Evolutionary conservation across 2,113 vertebrate species (phyloP).

Genomic region (Oncorhynchus keta): DNA sequence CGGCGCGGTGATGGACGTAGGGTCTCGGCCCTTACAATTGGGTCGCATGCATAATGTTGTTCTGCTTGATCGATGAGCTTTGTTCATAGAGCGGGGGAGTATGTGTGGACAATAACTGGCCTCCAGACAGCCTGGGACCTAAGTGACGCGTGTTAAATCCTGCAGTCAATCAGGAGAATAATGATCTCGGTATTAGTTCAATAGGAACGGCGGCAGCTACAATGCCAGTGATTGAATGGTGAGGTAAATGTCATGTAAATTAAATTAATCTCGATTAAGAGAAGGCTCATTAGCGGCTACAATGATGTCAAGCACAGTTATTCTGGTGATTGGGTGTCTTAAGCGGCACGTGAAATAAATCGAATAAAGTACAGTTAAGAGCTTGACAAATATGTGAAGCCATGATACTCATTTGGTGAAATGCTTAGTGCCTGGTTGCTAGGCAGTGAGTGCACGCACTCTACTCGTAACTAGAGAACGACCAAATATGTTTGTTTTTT

Average conservation of each 20-base stretch:
- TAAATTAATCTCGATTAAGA: slow-evolving; percentile 64
- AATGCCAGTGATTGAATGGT: slow-evolving; percentile 60
- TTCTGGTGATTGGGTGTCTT: slow-evolving; percentile 57
- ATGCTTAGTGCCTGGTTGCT: slow-evolving; percentile 22
- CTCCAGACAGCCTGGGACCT: slow-evolving; percentile 23
- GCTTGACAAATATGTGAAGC: slow-evolving; percentile 57
- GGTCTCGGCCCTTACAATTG: slow-evolving; percentile 58
- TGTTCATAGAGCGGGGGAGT: slow-evolving; percentile 36
- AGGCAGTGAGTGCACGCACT: background rate
- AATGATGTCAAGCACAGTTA: slow-evolving; percentile 62
- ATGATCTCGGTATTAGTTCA: slow-evolving; percentile 54
- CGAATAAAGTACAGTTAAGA: slow-evolving; percentile 44
- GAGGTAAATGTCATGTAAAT: slow-evolving; percentile 73
- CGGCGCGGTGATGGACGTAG: slow-evolving; percentile 58
- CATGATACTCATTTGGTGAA: slow-evolving; percentile 39
- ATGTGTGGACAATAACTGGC: slow-evolving; percentile 28
- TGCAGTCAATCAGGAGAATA: slow-evolving; percentile 57
- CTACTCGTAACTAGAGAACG: too few relatives aligned
- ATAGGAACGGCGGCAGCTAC: slow-evolving; percentile 30
- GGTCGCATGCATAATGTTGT: slow-evolving; percentile 61
- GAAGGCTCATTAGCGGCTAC: slow-evolving; percentile 61
- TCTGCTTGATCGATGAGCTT: slow-evolving; percentile 55
- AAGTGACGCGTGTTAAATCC: slow-evolving; percentile 51
- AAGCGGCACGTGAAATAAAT: slow-evolving; percentile 52
- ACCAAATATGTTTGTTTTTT: too few relatives aligned